Percentiles rank a stretch among this genome's conserved stretches.
These are phyloP conservation scores for Grallaria varia DNA, from an alignment of 2,113 vertebrate genomes.

Conservation along the genomic window DNA sequence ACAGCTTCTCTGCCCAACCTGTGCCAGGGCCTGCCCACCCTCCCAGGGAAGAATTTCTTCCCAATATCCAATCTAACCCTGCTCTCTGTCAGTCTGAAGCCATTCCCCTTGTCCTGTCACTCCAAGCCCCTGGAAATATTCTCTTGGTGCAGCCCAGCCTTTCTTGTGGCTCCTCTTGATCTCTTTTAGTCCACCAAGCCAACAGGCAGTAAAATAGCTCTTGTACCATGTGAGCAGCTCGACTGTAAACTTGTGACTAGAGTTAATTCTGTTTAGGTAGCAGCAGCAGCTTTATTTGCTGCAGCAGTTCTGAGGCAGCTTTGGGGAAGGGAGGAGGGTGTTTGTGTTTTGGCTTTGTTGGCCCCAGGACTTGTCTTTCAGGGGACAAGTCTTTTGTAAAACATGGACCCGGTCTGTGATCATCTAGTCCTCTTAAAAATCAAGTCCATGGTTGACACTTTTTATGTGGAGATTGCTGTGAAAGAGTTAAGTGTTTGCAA, in stretches of 20 bases:
- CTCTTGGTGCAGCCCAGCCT: background rate
- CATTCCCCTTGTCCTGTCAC: background rate
- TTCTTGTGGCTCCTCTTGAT: background rate
- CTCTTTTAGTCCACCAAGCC: background rate
- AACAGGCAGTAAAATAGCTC: background rate
- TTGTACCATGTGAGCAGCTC: background rate
- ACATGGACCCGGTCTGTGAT: background rate
- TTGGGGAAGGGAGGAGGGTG: background rate
- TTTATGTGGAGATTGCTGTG: background rate
- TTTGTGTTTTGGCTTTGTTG: background rate
- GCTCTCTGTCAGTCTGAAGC: background rate
- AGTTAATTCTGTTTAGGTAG: background rate
- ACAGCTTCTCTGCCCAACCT: background rate
- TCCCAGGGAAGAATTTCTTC: background rate
- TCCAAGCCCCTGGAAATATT: background rate
- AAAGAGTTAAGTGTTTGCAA: background rate
- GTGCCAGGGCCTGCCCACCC: fast-evolving
- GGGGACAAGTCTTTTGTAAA: background rate
- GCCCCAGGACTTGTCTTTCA: background rate
- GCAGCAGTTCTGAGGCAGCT: background rate
- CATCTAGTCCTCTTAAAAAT: background rate
- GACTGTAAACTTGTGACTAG: background rate
- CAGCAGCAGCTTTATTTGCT: background rate
- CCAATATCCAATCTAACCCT: background rate
- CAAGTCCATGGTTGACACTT: background rate